These are phyloP conservation scores for Lophochroa leadbeateri DNA, from an alignment of 2,113 vertebrate species.

Conservation along the genomic window DNA sequence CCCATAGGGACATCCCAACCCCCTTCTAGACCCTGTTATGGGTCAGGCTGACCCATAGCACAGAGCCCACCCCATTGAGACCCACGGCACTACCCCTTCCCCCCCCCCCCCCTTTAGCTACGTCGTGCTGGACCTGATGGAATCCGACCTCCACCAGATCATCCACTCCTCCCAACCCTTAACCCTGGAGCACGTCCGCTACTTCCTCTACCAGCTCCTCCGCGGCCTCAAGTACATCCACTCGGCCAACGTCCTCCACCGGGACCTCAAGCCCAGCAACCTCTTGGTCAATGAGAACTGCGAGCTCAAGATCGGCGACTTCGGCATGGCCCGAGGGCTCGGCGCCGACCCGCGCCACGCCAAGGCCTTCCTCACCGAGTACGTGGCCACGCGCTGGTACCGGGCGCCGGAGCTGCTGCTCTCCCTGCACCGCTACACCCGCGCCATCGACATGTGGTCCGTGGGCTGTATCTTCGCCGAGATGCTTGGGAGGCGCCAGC, in stretches of 20 bases:
- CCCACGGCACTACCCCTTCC: too few species aligned
- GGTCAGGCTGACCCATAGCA: too few species aligned
- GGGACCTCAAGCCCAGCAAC: constrained; percentile 95
- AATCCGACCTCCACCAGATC: constrained; percentile 97
- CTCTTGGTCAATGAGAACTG: constrained; percentile 96
- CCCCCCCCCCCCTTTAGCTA: constrained; percentile 72
- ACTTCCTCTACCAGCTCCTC: constrained; percentile 95
- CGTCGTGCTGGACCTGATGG: constrained; percentile 96
- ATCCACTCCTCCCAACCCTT: constrained; percentile 91
- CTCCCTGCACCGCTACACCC: constrained; percentile 88
- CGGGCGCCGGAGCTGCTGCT: constrained; percentile 93
- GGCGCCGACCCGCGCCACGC: constrained; percentile 85
- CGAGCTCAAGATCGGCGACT: constrained; percentile 96
- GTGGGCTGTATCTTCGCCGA: constrained; percentile 96
- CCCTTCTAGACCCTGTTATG: too few species aligned
- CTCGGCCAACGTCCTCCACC: constrained; percentile 95
- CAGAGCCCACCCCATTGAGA: background rate
- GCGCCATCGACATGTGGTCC: constrained; percentile 95
- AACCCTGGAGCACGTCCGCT: constrained; percentile 90
- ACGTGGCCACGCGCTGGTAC: constrained; percentile 97
- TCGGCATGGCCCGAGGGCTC: constrained; percentile 93
- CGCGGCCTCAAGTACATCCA: constrained; percentile 97
- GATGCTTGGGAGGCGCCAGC: constrained; percentile 87
- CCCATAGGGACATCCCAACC: too few species aligned
- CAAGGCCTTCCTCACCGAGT: constrained; percentile 93